Base-by-base conservation (phyloP, 2,113 vertebrate genomes). In the Oreochromis aureus region DNA sequence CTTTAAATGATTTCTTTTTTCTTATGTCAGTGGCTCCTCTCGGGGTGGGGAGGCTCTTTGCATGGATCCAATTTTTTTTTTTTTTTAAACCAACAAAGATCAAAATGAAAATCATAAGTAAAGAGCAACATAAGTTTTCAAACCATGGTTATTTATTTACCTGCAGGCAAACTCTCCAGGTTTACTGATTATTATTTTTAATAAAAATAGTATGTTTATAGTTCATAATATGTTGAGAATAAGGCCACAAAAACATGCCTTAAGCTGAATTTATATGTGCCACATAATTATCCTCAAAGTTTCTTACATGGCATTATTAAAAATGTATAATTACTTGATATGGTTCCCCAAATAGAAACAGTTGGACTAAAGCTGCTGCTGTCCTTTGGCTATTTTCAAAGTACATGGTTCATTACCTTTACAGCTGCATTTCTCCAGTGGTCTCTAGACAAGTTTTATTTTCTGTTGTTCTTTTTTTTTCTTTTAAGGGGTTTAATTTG, bases 1-100 rank as follows among this genome's bases (percentile, higher is more conserved):
- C 81, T 92, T 92, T 82, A 73, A 55, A 53, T 44, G 44, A 63
- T 80, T 89, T 84, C 19, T 69, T 48, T 27, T 81, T 80, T 30
- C 39, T 56, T 58, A 59, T 44, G 56, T 16, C 24, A 51, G 87
- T 78, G 59, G 30, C 54, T 87, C 51, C 80, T 90, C 83, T 34
- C 2, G 34, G 85, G 5, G 2, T 39, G 6, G 13, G 3, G 83
- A 34, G 32, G 19, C 41, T 78, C 41, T 86, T 80, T 80, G 48
- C 79, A 39, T 82, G 55, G 24, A 80, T 61, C 66, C n/a, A 1
- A 9, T 36, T 36, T 8, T 27, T 1, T 12, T n/a, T 66, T 36
- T 56, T 36, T 39, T 66, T 66, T 27, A 88, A 85, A 61, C 34
- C 44, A 86, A 81, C 66, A 34, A 61, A 15, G 78, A 69, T 66